phyloP scores from a whole-genome alignment of 2,888 invertebrate species.

The Pogonocherus hispidulus region DNA sequence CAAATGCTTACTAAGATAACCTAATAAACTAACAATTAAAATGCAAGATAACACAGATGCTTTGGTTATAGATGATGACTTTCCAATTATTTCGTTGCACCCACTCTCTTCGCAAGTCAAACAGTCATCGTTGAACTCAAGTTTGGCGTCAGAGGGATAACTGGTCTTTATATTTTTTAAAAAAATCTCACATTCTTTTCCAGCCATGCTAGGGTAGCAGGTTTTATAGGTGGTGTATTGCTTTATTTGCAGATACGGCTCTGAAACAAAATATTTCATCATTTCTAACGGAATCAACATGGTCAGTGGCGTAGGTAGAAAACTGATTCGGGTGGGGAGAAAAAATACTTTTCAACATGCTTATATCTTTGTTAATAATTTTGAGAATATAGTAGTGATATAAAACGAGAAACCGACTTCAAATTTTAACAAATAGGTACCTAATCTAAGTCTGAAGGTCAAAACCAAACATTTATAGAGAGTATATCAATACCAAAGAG shows the following conservation, averaged over 20 bases:
- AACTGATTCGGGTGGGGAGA: too few relatives aligned
- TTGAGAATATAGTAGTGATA: too few relatives aligned
- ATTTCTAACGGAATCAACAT: background rate
- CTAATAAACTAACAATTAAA: background rate
- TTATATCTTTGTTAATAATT: too few relatives aligned
- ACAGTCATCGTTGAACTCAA: slow-evolving; percentile 32
- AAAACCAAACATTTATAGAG: too few relatives aligned
- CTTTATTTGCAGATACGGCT: slow-evolving; percentile 15
- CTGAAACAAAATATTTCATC: slow-evolving; percentile 31
- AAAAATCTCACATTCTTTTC: slow-evolving; percentile 35
- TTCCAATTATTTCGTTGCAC: slow-evolving; percentile 25
- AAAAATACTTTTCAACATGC: too few relatives aligned
- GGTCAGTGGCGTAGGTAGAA: too few relatives aligned
- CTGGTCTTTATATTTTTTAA: slow-evolving; percentile 33
- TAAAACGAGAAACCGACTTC: too few relatives aligned
- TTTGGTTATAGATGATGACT: background rate
- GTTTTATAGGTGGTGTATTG: slow-evolving; percentile 33
- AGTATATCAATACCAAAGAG: too few relatives aligned
- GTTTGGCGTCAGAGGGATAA: slow-evolving; percentile 16
- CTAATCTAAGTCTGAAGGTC: too few relatives aligned
- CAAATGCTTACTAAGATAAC: background rate
- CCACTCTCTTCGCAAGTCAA: slow-evolving; percentile 27
- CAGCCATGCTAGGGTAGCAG: slow-evolving; percentile 29
- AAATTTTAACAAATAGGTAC: too few relatives aligned
- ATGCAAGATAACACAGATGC: background rate